Evolutionary conservation across 2,797 vertebrate species (phyloP).

Genomic region (Pygocentrus nattereri): DNA sequence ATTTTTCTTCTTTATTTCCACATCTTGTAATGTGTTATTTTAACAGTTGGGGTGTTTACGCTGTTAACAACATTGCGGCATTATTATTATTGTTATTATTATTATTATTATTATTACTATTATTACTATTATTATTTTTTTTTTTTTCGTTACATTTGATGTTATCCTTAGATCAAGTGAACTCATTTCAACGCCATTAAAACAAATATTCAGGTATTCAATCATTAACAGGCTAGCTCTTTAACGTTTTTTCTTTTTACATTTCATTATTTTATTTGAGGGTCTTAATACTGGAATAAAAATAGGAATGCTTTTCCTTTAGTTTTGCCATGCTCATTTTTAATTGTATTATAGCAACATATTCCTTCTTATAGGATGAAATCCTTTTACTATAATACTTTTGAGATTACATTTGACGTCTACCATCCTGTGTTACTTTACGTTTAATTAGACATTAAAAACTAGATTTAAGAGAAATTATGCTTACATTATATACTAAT

Average conservation of each 20-base stretch:
- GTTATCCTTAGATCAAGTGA: neutral
- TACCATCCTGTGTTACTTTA: neutral
- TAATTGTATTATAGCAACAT: neutral
- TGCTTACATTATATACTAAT: too few species aligned
- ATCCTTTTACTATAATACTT: neutral
- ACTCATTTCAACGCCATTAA: neutral
- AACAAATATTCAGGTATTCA: slow-evolving; percentile 8
- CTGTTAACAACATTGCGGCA: neutral
- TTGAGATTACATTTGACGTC: neutral
- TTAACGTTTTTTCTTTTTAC: neutral
- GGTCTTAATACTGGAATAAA: slow-evolving; percentile 7
- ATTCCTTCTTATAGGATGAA: neutral
- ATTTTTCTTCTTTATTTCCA: neutral
- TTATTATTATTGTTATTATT: slow-evolving; percentile 21
- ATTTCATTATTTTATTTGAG: slow-evolving; percentile 4
- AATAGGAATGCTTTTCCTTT: neutral
- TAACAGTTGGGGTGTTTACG: neutral
- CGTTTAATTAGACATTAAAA: neutral
- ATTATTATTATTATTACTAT: slow-evolving; percentile 32
- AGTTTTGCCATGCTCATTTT: neutral
- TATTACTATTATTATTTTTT: slow-evolving; percentile 22
- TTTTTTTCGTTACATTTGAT: neutral
- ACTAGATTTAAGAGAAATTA: neutral
- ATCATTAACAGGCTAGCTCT: neutral
- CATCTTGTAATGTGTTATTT: too few species aligned